A percentile compares a stretch with the other conserved stretches of the same genome.
Conservation (phyloP, 2,113 vertebrate genomes). For the Heterochromis multidens region DNA sequence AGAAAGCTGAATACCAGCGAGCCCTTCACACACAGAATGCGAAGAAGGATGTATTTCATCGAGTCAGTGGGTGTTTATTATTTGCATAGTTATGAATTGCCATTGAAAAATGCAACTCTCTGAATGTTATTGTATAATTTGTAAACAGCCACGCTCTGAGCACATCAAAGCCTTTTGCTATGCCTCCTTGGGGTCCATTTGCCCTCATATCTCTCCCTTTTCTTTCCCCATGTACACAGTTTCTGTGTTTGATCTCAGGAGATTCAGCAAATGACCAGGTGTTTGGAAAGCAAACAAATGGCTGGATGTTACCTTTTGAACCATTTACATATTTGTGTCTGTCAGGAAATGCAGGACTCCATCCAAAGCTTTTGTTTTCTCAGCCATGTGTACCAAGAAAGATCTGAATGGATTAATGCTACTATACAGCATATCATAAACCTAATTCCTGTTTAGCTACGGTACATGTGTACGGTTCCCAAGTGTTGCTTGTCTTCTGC, state of each 20-base stretch:
- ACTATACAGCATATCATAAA: background rate
- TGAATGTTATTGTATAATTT: constrained; percentile 23
- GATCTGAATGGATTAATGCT: background rate
- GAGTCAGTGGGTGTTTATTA: background rate
- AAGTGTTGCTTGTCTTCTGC: background rate
- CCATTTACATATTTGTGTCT: constrained; percentile 10
- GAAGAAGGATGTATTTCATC: background rate
- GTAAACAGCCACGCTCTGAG: background rate
- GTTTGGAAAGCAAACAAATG: constrained; percentile 41
- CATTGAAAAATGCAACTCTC: background rate
- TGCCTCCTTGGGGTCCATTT: constrained; percentile 29
- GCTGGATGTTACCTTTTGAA: constrained; percentile 23
- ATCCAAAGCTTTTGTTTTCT: constrained; percentile 12
- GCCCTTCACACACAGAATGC: background rate
- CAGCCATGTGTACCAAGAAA: background rate
- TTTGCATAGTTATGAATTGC: background rate
- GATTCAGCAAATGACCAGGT: constrained; percentile 41
- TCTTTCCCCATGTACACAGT: background rate
- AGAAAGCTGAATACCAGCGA: background rate
- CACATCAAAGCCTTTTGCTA: constrained; percentile 24
- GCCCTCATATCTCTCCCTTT: background rate
- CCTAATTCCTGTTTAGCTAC: background rate
- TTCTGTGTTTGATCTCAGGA: constrained; percentile 19
- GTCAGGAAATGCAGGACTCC: background rate
- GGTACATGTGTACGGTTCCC: background rate